These are phyloP conservation scores for Eupithecia subumbrata DNA, from an alignment of 2,888 invertebrate genomes.

Conservation along the genomic window DNA sequence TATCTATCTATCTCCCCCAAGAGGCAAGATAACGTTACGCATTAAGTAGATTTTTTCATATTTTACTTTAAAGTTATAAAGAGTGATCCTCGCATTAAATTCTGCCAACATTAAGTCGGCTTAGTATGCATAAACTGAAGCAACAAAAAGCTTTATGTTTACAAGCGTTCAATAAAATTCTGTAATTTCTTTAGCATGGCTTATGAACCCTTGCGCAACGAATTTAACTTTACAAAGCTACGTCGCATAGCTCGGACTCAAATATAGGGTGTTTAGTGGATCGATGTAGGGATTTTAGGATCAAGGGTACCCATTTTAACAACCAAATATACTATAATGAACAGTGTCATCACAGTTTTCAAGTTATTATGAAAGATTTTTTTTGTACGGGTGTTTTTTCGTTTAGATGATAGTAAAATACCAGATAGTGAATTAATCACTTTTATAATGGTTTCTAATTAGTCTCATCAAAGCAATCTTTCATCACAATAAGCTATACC, in stretches of 20 bases:
- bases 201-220: background rate
- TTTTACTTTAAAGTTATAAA: background rate
- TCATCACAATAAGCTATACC: background rate
- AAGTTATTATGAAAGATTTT: background rate
- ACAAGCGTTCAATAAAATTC: conserved; percentile 21
- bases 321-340: too few species aligned
- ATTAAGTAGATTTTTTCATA: background rate
- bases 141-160: conserved; percentile 18
- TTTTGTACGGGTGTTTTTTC: too few species aligned
- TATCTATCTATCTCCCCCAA: background rate
- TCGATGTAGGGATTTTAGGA: too few species aligned
- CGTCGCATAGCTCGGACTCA: background rate
- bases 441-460: too few species aligned
- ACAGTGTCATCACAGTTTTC: background rate
- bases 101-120: background rate
- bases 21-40: background rate
- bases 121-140: conserved; percentile 19
- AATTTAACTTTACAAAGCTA: background rate
- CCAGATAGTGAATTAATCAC: too few species aligned
- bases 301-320: too few species aligned
- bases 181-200: conserved; percentile 7
- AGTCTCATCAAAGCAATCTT: too few species aligned
- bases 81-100: background rate
- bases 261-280: background rate
- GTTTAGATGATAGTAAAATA: too few species aligned